Evolutionary conservation across 1,140 invertebrate genomes (phyloP).

Genomic region (Drosophila arawakana): DNA sequence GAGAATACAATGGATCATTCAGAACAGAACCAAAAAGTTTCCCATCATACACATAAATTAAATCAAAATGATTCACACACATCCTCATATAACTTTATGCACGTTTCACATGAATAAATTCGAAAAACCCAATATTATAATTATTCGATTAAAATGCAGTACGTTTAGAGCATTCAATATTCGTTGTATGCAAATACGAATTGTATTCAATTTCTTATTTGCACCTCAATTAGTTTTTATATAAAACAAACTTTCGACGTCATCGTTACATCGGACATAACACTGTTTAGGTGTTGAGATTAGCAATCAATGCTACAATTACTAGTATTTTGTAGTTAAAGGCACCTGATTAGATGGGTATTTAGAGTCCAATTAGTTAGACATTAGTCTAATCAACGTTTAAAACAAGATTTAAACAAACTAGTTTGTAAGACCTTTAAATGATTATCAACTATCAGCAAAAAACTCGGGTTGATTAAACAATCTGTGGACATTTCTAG

Average conservation of each 20-base stretch:
- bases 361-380: too few relatives aligned
- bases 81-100: background rate
- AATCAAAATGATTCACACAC: background rate
- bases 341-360: too few relatives aligned
- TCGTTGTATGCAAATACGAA: constrained; percentile 10
- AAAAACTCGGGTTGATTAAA: too few relatives aligned
- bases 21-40: background rate
- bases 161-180: constrained; percentile 43
- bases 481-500: too few relatives aligned
- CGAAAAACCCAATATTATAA: constrained; percentile 1
- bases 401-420: too few relatives aligned
- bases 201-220: constrained; percentile 12
- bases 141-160: constrained; percentile 26
- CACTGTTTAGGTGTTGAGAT: constrained; percentile 29
- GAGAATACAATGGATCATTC: background rate
- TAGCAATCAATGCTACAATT: constrained; percentile 2
- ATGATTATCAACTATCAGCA: too few relatives aligned
- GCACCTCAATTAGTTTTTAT: constrained; percentile 41
- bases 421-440: too few relatives aligned
- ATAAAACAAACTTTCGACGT: constrained; percentile 41
- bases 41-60: constrained; percentile 14
- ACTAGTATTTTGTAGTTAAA: too few relatives aligned
- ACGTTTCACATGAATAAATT: constrained; percentile 14
- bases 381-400: too few relatives aligned
- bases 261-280: constrained; percentile 52